Percentiles rank a stretch among this genome's conserved stretches.
Evolutionary conservation across 2,113 vertebrate species (phyloP).

Genomic region (Poeciliopsis turrubarensis): DNA sequence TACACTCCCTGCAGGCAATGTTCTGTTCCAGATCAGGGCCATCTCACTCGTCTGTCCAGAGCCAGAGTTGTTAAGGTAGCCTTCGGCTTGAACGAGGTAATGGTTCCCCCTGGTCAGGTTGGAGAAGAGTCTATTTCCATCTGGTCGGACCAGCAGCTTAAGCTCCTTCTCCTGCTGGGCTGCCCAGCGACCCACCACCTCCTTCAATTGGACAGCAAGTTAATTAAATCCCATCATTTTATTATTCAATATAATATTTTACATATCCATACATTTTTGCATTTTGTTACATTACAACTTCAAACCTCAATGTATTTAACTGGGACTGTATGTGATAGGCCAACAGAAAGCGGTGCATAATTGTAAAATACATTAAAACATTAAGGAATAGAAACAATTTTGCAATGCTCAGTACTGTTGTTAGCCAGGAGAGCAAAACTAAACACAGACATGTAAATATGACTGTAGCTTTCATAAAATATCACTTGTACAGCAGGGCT

Average conservation of each 20-base stretch:
- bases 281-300: neutral
- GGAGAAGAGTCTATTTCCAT: conserved; percentile 84
- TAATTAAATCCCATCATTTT: neutral
- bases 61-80: conserved; percentile 89
- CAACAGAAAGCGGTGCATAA: too few relatives aligned
- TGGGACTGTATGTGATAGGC: too few relatives aligned
- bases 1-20: conserved; percentile 86
- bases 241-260: neutral
- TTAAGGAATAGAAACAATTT: too few relatives aligned
- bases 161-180: conserved; percentile 89
- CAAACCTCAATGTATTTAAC: neutral
- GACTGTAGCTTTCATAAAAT: too few relatives aligned
- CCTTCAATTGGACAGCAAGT: conserved; percentile 60
- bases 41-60: conserved; percentile 90
- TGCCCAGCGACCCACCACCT: conserved; percentile 88
- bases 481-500: too few relatives aligned
- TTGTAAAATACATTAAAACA: too few relatives aligned
- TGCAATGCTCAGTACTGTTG: too few relatives aligned
- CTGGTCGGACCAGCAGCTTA: conserved; percentile 81
- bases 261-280: neutral
- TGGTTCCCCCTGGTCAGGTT: conserved; percentile 86
- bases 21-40: conserved; percentile 90
- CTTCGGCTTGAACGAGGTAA: conserved; percentile 87
- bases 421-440: too few relatives aligned
- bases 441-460: too few relatives aligned